Evolutionary conservation across 2,888 invertebrate species (phyloP).

Genomic region (Adelphocoris suturalis): DNA sequence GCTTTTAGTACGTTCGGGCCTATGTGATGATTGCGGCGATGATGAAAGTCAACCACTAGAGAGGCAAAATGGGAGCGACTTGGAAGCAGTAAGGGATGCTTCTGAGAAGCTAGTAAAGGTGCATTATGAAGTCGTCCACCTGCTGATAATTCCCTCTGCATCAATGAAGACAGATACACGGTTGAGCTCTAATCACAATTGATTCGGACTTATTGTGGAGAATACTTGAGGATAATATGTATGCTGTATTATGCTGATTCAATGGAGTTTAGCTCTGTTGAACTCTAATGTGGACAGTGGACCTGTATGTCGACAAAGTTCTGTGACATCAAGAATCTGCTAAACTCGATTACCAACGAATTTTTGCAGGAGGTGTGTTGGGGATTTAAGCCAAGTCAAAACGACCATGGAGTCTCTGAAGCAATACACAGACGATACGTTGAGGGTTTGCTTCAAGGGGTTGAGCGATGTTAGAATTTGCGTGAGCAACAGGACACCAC

Average conservation of each 20-base stretch:
- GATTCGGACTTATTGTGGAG: neutral
- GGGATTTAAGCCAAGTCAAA: neutral
- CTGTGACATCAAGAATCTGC: conserved; percentile 8
- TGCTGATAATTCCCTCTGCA: too few relatives aligned
- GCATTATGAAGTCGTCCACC: too few relatives aligned
- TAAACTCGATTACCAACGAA: conserved; percentile 22
- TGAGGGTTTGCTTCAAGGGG: neutral
- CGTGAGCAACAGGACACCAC: neutral
- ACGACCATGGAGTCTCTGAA: conserved; percentile 32
- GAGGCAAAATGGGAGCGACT: too few relatives aligned
- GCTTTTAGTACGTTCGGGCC: too few relatives aligned
- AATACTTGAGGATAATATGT: neutral
- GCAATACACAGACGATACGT: too few relatives aligned
- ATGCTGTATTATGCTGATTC: neutral
- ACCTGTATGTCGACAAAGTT: neutral
- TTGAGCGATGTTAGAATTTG: neutral
- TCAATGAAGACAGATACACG: neutral
- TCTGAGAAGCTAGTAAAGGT: too few relatives aligned
- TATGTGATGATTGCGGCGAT: too few relatives aligned
- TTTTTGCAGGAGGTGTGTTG: neutral
- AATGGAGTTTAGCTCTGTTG: neutral
- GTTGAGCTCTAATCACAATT: neutral
- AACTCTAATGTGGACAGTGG: neutral
- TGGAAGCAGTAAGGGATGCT: too few relatives aligned
- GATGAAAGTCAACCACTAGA: too few relatives aligned